Evolutionary conservation across 2,888 invertebrate genomes (phyloP).

Genomic region (Siphlonurus alternatus): DNA sequence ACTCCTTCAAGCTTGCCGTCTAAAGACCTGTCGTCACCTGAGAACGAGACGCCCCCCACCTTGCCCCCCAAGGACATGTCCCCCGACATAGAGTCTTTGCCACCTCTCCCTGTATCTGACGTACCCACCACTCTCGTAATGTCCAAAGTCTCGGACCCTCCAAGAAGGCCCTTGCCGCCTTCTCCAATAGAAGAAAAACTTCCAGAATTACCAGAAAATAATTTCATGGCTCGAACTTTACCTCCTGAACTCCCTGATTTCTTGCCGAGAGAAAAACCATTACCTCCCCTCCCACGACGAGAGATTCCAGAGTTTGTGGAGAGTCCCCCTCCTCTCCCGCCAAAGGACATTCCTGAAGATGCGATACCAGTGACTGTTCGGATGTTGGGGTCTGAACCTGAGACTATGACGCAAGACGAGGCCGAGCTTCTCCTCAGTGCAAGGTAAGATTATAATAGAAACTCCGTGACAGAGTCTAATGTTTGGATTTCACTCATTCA

Average conservation of each 20-base stretch:
- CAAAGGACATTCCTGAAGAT: conserved; percentile 1
- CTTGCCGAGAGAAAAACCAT: neutral
- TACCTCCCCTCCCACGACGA: neutral
- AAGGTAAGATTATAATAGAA: conserved; percentile 42
- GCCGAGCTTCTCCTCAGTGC: conserved; percentile 74
- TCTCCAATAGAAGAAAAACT: neutral
- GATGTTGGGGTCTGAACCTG: conserved; percentile 12
- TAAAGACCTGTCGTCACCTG: neutral
- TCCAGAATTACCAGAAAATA: neutral
- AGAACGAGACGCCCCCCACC: neutral
- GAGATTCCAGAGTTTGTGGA: neutral
- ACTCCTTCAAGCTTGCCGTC: neutral
- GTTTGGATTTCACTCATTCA: too few species aligned
- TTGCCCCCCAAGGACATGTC: conserved; percentile 2
- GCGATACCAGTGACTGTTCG: neutral
- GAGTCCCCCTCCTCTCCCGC: neutral
- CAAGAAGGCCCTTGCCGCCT: neutral
- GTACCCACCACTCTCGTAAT: neutral
- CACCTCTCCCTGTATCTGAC: neutral
- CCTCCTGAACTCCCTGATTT: neutral
- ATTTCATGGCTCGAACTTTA: neutral
- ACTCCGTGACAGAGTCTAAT: too few species aligned
- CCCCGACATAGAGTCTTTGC: neutral
- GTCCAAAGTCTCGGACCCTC: neutral
- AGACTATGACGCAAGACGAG: conserved; percentile 67